Percentiles rank a stretch among this genome's conserved stretches.
phyloP scores from a whole-genome alignment of 2,797 vertebrate genomes.

The Tapera naevia region DNA sequence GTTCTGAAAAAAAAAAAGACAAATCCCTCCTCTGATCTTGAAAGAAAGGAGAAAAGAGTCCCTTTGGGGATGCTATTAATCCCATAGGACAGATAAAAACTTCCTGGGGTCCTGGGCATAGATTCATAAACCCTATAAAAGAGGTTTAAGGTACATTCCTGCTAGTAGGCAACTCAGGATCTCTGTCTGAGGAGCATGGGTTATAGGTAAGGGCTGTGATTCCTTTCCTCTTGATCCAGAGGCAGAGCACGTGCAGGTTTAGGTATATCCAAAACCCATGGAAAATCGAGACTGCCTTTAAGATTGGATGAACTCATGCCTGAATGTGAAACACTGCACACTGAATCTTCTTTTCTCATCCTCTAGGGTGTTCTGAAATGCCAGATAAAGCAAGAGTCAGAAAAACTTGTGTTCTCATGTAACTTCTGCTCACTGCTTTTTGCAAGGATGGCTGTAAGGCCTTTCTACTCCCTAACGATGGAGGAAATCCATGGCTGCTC shows the following conservation, averaged over 20 bases:
- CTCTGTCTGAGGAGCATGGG: neutral
- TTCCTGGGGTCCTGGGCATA: neutral
- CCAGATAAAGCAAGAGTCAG: neutral
- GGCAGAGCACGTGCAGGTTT: neutral
- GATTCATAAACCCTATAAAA: neutral
- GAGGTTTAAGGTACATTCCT: neutral
- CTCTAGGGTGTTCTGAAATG: neutral
- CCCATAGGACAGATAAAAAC: neutral
- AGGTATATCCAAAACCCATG: neutral
- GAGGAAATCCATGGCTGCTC: neutral
- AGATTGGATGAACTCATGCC: neutral
- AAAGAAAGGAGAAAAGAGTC: neutral
- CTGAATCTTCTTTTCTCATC: neutral
- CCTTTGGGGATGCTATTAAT: neutral
- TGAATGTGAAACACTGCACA: neutral
- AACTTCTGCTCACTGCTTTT: rapidly evolving
- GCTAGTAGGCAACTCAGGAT: neutral
- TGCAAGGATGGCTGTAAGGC: neutral
- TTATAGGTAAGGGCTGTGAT: neutral
- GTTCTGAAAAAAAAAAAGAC: neutral
- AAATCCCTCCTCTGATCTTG: neutral
- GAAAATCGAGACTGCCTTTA: neutral
- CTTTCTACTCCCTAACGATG: neutral
- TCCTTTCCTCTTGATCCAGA: neutral
- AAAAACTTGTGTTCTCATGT: neutral